These are phyloP conservation scores for Tachuris rubrigastra DNA, from an alignment of 2,113 vertebrate species.

Conservation along the genomic window DNA sequence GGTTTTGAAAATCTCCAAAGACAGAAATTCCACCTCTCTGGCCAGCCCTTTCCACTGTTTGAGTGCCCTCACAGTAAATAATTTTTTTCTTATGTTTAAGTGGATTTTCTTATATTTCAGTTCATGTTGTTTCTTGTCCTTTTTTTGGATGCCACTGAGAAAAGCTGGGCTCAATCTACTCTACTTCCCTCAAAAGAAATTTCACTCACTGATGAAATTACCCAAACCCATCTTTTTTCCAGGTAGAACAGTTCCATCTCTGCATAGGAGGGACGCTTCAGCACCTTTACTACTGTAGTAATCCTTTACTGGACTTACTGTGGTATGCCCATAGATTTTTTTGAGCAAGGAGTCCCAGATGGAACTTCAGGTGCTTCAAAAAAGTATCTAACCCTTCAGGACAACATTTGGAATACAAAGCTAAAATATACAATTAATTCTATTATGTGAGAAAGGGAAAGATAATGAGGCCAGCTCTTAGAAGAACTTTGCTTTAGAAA, in stretches of 20 bases:
- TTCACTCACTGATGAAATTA: not conserved
- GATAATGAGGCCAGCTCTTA: not conserved
- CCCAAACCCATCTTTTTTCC: fast-evolving
- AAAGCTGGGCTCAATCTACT: not conserved
- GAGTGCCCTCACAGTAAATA: not conserved
- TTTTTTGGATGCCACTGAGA: not conserved
- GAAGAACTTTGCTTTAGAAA: not conserved
- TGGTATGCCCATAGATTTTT: not conserved
- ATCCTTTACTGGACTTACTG: not conserved
- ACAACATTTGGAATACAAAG: not conserved
- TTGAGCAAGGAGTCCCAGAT: not conserved
- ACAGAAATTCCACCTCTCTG: not conserved
- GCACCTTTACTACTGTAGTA: not conserved
- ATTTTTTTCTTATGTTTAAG: not conserved
- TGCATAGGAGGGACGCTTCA: not conserved
- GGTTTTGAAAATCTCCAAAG: not conserved
- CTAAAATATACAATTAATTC: not conserved
- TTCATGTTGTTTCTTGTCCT: not conserved
- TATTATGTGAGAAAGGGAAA: not conserved
- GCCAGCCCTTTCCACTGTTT: not conserved
- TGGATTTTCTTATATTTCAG: not conserved
- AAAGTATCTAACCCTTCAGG: not conserved
- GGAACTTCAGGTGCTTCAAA: not conserved
- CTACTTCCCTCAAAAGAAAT: not conserved
- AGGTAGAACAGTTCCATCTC: not conserved